A percentile compares a stretch with the other conserved stretches of the same genome.
phyloP scores from a whole-genome alignment of 2,888 invertebrate species.

The Pomacea canaliculata region DNA sequence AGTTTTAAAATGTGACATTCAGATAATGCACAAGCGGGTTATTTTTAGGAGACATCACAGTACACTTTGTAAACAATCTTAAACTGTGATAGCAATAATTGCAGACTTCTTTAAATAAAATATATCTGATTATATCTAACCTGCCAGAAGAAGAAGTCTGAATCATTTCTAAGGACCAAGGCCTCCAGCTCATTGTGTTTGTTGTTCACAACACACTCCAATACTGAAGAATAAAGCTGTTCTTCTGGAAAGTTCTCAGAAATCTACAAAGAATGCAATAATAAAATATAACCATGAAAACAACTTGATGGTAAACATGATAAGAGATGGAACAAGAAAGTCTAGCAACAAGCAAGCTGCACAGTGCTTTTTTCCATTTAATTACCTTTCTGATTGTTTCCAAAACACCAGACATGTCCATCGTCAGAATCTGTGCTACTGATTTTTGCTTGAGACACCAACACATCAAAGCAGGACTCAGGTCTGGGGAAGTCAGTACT shows the following conservation, averaged over 20 bases:
- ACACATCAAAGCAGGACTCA: slow-evolving; percentile 24
- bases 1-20: no score
- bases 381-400: slow-evolving; percentile 10
- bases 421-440: slow-evolving; percentile 7
- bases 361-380: no score
- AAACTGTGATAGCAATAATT: no score
- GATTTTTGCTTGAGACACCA: slow-evolving; percentile 45
- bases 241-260: slow-evolving; percentile 13
- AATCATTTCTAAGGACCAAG: slow-evolving; percentile 14
- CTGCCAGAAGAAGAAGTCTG: slow-evolving; percentile 38
- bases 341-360: no score
- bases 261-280: slow-evolving; percentile 3
- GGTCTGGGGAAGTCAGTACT: slow-evolving; percentile 14
- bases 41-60: neutral
- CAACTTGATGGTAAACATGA: no score
- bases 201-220: slow-evolving; percentile 32
- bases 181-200: slow-evolving; percentile 19
- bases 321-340: no score
- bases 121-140: no score
- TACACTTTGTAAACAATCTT: no score
- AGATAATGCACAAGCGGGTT: no score
- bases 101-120: no score
- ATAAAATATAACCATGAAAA: no score
- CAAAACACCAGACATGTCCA: neutral
- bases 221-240: slow-evolving; percentile 32